Conservation (phyloP, 2,113 vertebrate species). For the Dicrurus megarhynchus region DNA sequence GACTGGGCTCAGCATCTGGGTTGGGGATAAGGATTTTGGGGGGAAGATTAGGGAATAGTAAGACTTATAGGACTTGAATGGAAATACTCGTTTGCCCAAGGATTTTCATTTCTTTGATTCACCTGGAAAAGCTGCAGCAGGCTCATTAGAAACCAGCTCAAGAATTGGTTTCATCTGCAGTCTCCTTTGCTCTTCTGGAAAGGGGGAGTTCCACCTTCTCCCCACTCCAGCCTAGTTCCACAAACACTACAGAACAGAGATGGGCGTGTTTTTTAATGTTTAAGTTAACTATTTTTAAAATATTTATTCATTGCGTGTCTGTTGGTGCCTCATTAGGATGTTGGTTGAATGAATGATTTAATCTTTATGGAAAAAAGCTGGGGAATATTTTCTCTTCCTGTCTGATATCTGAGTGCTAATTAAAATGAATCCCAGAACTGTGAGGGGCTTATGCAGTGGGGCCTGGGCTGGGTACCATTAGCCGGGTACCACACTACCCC, state of each 20-base stretch:
- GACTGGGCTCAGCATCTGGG: background rate
- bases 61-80: background rate
- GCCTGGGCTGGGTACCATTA: background rate
- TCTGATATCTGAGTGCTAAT: background rate
- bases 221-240: background rate
- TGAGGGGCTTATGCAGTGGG: background rate
- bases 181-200: background rate
- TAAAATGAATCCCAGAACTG: background rate
- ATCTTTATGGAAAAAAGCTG: background rate
- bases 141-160: background rate
- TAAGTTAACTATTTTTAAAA: background rate
- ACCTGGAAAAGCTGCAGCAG: background rate
- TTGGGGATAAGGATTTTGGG: background rate
- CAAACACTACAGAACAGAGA: background rate
- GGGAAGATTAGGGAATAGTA: background rate
- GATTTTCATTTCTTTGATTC: background rate
- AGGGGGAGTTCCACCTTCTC: background rate
- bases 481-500: background rate
- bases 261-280: background rate
- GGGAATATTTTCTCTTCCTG: background rate
- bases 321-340: background rate
- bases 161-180: background rate
- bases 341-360: background rate
- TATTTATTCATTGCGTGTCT: background rate
- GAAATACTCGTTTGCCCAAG: background rate